Conservation (phyloP, 2,797 vertebrate genomes). For the Melopsittacus undulatus region DNA sequence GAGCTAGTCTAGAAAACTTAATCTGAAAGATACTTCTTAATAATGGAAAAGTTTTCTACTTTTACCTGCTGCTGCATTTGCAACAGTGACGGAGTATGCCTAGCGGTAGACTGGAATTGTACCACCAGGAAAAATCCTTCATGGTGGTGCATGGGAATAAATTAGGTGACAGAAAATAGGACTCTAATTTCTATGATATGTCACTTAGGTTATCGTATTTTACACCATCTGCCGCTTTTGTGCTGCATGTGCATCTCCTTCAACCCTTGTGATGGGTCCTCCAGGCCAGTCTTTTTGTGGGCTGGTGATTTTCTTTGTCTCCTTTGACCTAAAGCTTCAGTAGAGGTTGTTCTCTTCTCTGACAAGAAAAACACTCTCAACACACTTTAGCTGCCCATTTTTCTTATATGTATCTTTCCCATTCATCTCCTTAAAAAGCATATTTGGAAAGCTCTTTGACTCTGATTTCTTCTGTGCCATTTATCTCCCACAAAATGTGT, state of each 20-base stretch:
- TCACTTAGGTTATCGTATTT: conserved; percentile 33
- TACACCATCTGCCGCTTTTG: not conserved
- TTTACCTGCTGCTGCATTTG: conserved; percentile 18
- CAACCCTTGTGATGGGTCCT: not conserved
- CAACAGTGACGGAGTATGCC: conserved; percentile 28
- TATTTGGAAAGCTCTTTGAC: not conserved
- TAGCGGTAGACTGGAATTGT: conserved; percentile 18
- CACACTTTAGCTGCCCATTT: not conserved
- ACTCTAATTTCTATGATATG: conserved; percentile 46
- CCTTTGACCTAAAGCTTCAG: not conserved
- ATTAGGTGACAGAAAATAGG: conserved; percentile 51
- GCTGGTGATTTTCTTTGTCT: conserved; percentile 23
- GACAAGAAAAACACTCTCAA: not conserved
- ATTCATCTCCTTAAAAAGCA: not conserved
- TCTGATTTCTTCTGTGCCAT: not conserved
- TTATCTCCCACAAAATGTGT: not conserved
- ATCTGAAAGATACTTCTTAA: not conserved
- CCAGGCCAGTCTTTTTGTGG: conserved; percentile 8
- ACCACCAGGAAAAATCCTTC: conserved; percentile 46
- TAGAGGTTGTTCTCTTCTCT: not conserved
- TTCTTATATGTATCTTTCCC: not conserved
- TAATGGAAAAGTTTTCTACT: not conserved
- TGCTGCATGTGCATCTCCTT: conserved; percentile 32
- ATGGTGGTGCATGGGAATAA: conserved; percentile 38
- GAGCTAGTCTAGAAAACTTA: not conserved